phyloP scores from a whole-genome alignment of 2,113 vertebrate genomes.

The Scomber japonicus region DNA sequence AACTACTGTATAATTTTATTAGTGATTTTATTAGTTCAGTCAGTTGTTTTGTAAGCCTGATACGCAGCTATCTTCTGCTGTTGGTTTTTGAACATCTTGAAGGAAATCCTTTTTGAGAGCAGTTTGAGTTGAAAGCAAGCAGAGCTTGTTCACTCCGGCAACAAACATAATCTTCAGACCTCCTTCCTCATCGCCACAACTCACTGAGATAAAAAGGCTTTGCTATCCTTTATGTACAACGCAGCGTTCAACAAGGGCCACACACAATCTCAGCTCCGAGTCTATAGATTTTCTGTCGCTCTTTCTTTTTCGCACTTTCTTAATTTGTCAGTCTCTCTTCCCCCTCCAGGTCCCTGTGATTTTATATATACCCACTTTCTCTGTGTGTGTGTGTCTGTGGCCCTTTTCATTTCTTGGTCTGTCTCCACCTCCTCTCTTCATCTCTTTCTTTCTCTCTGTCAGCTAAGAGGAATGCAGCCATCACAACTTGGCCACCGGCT shows the following conservation, averaged over 20 bases:
- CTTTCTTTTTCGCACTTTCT: slow-evolving; percentile 52
- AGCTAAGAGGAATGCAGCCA: slow-evolving; percentile 37
- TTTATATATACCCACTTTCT: slow-evolving; percentile 40
- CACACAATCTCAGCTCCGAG: slow-evolving; percentile 52
- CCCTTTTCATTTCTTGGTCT: slow-evolving; percentile 49
- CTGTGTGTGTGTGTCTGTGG: slow-evolving; percentile 26
- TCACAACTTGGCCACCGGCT: slow-evolving; percentile 41
- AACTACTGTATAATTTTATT: slow-evolving; percentile 11
- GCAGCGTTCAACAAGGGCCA: slow-evolving; percentile 56
- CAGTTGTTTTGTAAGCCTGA: slow-evolving; percentile 15
- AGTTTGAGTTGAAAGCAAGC: slow-evolving; percentile 44
- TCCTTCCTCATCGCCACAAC: slow-evolving; percentile 49
- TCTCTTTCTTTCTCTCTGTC: not conserved
- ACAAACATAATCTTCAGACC: slow-evolving; percentile 53
- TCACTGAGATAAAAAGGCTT: slow-evolving; percentile 64
- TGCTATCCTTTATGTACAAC: slow-evolving; percentile 64
- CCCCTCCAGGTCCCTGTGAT: slow-evolving; percentile 32
- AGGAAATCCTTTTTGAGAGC: slow-evolving; percentile 46
- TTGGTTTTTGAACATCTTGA: slow-evolving; percentile 35
- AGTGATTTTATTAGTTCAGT: not conserved
- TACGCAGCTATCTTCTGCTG: slow-evolving; percentile 13
- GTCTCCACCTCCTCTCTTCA: slow-evolving; percentile 2
- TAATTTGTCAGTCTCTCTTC: slow-evolving; percentile 66
- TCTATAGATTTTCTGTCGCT: slow-evolving; percentile 70
- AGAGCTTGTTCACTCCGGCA: slow-evolving; percentile 39